Percentiles rank a stretch among this genome's conserved stretches.
Conservation (phyloP, 2,888 invertebrate species). For the Lysandra coridon region DNA sequence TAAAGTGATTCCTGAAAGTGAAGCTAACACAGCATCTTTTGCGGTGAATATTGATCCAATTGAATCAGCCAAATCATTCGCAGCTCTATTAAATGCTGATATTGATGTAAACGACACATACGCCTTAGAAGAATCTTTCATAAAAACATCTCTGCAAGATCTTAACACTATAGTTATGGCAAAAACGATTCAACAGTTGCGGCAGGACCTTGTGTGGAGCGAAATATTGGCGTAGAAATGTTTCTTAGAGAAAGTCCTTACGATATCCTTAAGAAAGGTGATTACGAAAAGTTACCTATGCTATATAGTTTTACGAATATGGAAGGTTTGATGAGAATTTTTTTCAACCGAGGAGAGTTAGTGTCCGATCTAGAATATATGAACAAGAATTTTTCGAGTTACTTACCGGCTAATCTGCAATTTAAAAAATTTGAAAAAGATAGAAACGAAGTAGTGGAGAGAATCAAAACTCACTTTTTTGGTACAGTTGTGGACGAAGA, state of each 20-base stretch:
- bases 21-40: slow-evolving; percentile 45
- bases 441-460: slow-evolving; percentile 47
- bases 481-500: slow-evolving; percentile 40
- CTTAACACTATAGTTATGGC: slow-evolving; percentile 40
- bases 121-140: slow-evolving; percentile 55
- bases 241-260: slow-evolving; percentile 50
- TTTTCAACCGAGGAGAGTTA: background rate
- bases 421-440: slow-evolving; percentile 47
- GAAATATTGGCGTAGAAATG: slow-evolving; percentile 43
- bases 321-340: slow-evolving; percentile 46
- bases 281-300: slow-evolving; percentile 49
- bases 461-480: slow-evolving; percentile 38
- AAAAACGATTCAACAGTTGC: slow-evolving; percentile 39
- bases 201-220: slow-evolving; percentile 48
- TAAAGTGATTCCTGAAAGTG: slow-evolving; percentile 50
- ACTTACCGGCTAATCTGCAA: slow-evolving; percentile 54
- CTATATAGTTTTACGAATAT: slow-evolving; percentile 51
- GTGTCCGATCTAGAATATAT: slow-evolving; percentile 47
- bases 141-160: slow-evolving; percentile 44
- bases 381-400: slow-evolving; percentile 58
- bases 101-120: slow-evolving; percentile 47
- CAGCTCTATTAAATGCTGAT: slow-evolving; percentile 45
- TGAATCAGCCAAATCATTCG: slow-evolving; percentile 51
- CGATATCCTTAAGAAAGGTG: slow-evolving; percentile 46
- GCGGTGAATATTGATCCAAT: slow-evolving; percentile 52